phyloP scores from a whole-genome alignment of 2,113 vertebrate species.

The Strix uralensis region DNA sequence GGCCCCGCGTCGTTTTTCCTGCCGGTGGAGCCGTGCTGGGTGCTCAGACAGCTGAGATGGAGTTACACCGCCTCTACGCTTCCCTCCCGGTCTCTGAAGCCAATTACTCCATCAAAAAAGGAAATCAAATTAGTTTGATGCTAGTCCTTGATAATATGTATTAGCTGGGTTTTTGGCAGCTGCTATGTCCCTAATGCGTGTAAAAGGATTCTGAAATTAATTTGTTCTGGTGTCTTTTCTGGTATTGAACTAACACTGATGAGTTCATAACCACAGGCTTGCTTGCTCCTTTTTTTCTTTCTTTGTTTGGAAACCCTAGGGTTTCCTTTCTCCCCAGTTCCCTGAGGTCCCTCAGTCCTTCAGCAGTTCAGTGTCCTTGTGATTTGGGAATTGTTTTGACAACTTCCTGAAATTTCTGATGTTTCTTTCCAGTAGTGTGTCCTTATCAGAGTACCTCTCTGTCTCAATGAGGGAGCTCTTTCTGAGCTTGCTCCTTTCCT shows the following conservation, averaged over 20 bases:
- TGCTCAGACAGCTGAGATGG: background rate
- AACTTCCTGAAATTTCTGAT: background rate
- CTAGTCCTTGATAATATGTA: background rate
- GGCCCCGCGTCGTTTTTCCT: no score
- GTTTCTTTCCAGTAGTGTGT: background rate
- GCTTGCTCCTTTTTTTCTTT: background rate
- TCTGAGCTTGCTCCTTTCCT: background rate
- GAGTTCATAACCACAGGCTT: background rate
- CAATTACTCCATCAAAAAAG: background rate
- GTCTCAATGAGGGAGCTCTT: background rate
- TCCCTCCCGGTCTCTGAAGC: background rate
- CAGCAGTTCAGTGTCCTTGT: background rate
- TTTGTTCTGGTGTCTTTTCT: background rate
- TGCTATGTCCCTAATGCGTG: background rate
- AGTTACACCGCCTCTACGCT: fast-evolving
- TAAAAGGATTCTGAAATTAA: background rate
- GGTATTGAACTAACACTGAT: background rate
- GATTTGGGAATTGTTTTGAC: background rate
- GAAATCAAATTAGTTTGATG: background rate
- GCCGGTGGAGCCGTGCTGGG: no score
- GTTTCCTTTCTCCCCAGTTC: background rate
- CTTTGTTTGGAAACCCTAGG: background rate
- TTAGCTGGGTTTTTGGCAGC: background rate
- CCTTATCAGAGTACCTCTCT: background rate
- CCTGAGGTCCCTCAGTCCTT: background rate